Evolutionary conservation across 2,888 invertebrate genomes (phyloP).

Genomic region (Alentia gelatinosa): DNA sequence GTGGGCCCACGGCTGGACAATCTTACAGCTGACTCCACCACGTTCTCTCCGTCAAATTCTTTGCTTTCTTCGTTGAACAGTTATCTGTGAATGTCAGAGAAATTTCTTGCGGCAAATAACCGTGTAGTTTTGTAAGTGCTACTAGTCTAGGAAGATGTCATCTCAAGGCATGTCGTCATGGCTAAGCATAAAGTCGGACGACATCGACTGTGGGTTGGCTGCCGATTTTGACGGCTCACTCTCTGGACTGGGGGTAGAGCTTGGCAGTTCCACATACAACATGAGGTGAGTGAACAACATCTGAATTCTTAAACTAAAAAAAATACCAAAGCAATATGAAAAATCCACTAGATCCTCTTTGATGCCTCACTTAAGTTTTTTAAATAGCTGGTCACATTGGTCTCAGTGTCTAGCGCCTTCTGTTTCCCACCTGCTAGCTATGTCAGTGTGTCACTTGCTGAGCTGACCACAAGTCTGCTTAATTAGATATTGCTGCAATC

Average conservation of each 20-base stretch:
- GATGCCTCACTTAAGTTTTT: too few species aligned
- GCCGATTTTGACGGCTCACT: conserved; percentile 89
- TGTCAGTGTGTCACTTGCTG: too few species aligned
- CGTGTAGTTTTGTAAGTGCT: background rate
- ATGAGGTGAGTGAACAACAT: conserved; percentile 83
- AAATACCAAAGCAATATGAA: background rate
- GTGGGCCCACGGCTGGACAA: background rate
- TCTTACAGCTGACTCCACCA: background rate
- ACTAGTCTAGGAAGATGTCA: background rate
- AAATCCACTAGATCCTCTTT: too few species aligned
- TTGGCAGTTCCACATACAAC: conserved; percentile 85
- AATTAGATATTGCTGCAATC: too few species aligned
- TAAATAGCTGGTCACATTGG: too few species aligned
- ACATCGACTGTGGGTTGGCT: conserved; percentile 83
- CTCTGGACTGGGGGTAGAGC: conserved; percentile 86
- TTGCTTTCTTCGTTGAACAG: background rate
- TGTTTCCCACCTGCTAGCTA: too few species aligned
- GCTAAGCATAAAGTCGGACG: conserved; percentile 58
- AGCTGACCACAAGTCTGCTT: too few species aligned
- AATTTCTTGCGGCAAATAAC: background rate
- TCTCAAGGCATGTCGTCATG: conserved; percentile 49
- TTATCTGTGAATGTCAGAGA: background rate
- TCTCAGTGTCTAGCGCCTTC: too few species aligned
- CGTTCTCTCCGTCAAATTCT: background rate
- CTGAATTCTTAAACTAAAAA: too few species aligned